These are phyloP conservation scores for Ormyrus pomaceus DNA, from an alignment of 2,888 invertebrate species.

Conservation along the genomic window DNA sequence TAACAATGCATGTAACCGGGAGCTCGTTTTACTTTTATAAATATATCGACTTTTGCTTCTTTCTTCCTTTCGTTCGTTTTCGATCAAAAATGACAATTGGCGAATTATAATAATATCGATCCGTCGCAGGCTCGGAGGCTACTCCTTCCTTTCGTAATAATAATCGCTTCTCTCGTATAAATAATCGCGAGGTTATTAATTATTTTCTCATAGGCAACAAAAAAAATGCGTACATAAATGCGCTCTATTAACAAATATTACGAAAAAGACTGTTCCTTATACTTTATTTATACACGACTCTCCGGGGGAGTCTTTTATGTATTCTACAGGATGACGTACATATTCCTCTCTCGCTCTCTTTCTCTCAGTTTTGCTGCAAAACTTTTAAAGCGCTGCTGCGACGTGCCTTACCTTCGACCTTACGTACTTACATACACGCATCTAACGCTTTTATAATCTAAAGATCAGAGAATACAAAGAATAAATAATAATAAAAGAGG, in stretches of 20 bases:
- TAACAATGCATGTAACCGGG: not conserved
- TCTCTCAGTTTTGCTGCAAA: not conserved
- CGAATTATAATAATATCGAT: conserved; percentile 41
- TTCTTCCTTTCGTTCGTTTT: not conserved
- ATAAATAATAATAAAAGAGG: conserved; percentile 13
- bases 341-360: not conserved
- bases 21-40: conserved; percentile 23
- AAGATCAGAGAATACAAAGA: not conserved
- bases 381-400: conserved; percentile 27
- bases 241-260: conserved; percentile 68
- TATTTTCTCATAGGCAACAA: conserved; percentile 57
- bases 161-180: conserved; percentile 32
- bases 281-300: conserved; percentile 41
- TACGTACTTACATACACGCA: not conserved
- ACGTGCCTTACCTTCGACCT: conserved; percentile 42
- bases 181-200: conserved; percentile 57
- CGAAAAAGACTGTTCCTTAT: conserved; percentile 60
- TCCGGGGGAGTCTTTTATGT: not conserved
- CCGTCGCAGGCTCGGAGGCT: conserved; percentile 37
- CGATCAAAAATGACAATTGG: conserved; percentile 27
- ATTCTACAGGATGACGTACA: not conserved
- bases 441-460: not conserved
- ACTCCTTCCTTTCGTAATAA: not conserved
- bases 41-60: conserved; percentile 18
- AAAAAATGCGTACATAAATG: conserved; percentile 71